Evolutionary conservation across 1,140 invertebrate genomes (phyloP), one percentile per base, ranked within the genome.

Genomic region (Brachionus manjavacas): DNA sequence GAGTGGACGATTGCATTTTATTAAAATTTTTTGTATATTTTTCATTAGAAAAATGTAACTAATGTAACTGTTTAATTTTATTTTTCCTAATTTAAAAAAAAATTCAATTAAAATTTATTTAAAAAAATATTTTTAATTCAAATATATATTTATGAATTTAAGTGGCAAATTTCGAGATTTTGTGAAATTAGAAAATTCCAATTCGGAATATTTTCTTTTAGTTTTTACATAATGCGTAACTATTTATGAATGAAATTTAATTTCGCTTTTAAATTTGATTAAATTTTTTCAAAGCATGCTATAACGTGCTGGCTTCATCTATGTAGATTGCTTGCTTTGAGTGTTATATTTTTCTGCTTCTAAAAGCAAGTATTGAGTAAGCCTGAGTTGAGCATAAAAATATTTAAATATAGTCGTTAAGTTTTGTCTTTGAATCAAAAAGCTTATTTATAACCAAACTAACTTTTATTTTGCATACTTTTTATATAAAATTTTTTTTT

Each of bases 1-100:
- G 68, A 20, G 31, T 72, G 12, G 68, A 41, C 39, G 68, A 72
- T 72, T 41, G 31, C 68, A 72, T 72, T 72, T 72, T 72, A 39
- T 72, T 60, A 60, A 4, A 20, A 20, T 3, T 2, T 16, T 60
- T 60, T 60, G 52, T 23, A 25, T 60, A 60, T 60, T 60, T 60
- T 20, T 23, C 52, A 60, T 60, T 60, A 60, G 52, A 60, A 8
- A 9, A 60, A 60, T 20, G n/a, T n/a, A n/a, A n/a, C n/a, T 60
- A 20, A 20, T 8, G 9, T 60, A 20, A 20, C 52, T 60, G 20
- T 20, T 46, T 46, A 46, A 3, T 46, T 55, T 23, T 60, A 23
- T 60, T 60, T 60, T 20, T 16, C n/a, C 16, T 60, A 60, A 60
- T 8, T 60, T 20, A 20, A 60, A 60, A 20, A 16, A 25, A 60